Evolutionary conservation across 2,888 invertebrate species (phyloP), one percentile per base, ranked within the genome.

Genomic region (Portevinia maculata): DNA sequence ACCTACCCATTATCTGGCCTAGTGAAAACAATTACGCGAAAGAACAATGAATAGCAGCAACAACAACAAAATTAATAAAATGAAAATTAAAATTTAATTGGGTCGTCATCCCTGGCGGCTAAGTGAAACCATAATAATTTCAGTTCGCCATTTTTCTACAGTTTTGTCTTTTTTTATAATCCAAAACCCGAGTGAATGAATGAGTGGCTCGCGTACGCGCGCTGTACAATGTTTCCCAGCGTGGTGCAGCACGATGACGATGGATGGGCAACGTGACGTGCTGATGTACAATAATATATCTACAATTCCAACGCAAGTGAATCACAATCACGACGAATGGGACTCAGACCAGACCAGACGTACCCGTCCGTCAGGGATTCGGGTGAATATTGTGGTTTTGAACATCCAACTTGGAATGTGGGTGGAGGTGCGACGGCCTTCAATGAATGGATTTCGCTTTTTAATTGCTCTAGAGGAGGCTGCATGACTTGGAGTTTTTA

Each of bases 11-110:
- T n/a, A 17, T 17, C 39, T 9, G 39, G 57, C 28, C 39, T 34
- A 59, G 59, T 34, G 15, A 78, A 78, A 78, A 78, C 78, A 78
- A 78, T 78, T 78, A 78, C 34, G 46, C 55, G 28, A 30, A 48
- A 60, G 39, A 75, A 59, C 28, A 67, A 28, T 28, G 64, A 32
- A 30, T 21, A 24, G 5, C 24, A 24, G 24, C 24, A 24, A 5
- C 24, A 24, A 24, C 24, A 24, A 53, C 52, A 55, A 41, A 34
- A 57, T n/a, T n/a, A 7, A 24, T 17, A 1, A 44, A 64, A 48
- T 69, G 62, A 70, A 78, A 78, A 78, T 78, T 71, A 78, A 78
- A 71, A 65, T 78, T 78, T 71, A 78, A 78, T 78, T 78, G 78
- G 78, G 64, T 70, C 64, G 71, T 65, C 64, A 71, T 64, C 64